Base-by-base conservation (phyloP, 2,888 invertebrate genomes). In the Thalpophila matura region DNA sequence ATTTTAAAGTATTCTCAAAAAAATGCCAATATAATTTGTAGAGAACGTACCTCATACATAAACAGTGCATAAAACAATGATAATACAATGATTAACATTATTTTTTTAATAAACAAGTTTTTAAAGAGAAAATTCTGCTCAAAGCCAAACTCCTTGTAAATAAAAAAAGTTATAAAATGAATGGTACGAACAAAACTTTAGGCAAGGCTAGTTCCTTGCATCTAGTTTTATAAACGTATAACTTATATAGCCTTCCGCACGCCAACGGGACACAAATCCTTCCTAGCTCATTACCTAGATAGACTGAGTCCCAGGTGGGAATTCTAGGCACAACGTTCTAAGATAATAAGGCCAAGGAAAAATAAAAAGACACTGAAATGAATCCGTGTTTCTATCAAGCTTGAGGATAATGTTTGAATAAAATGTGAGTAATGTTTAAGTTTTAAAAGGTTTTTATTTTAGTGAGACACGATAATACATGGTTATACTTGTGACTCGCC, bases 231-330 rank as follows among this genome's bases (percentile, higher is more conserved):
- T 47, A 47, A 18, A 29, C n/a, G 3, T 40, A 24, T 31, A 46
- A 27, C 22, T n/a, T 40, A 37, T 37, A 37, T 12, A 66, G 27
- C 7, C 6, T 9, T 35, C n/a, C n/a, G 43, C 26, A 7, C 16
- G 31, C 31, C 27, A 10, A 24, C 33, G 35, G 45, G 16, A 60
- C 20, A 55, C 20, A 64, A 68, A 57, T 54, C 51, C 63, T 38
- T 35, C 16, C n/a, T 59, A 46, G 38, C 38, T 51, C 46, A 68
- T 72, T 68, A 75, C 50, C 33, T 64, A 62, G 56, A 59, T 37
- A 56, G 64, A 43, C 57, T 53, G 49, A 45, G 65, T 57, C 63
- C 46, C 69, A 63, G 73, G 38, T 65, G 78, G 72, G 47, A 54
- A 53, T 62, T 47, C 49, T 64, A 64, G 51, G 74, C 46, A 10